Percentiles rank a stretch among this genome's conserved stretches.
phyloP scores from a whole-genome alignment of 2,888 invertebrate genomes.

The Acronicta aceris region DNA sequence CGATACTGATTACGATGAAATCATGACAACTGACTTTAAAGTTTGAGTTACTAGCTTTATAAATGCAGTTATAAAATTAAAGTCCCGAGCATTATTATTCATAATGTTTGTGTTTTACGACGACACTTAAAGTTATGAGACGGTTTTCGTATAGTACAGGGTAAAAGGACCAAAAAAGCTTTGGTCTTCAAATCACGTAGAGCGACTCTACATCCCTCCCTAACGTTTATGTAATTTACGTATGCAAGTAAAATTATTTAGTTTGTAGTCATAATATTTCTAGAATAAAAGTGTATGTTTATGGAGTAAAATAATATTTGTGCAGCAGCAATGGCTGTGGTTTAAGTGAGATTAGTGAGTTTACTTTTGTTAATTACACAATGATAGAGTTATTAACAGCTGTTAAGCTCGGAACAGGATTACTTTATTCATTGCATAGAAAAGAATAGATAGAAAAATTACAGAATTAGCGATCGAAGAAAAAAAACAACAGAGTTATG shows the following conservation, averaged over 20 bases:
- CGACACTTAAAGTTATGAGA: constrained; percentile 11
- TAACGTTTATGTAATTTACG: constrained; percentile 32
- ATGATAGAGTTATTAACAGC: too few species aligned
- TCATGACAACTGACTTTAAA: too few species aligned
- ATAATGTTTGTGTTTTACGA: background rate
- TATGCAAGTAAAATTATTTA: constrained; percentile 46
- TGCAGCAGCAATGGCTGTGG: constrained; percentile 1
- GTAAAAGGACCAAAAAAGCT: constrained; percentile 4
- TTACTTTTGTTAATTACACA: too few species aligned
- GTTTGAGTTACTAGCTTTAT: too few species aligned
- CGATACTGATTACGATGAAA: too few species aligned
- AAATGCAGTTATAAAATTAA: constrained; percentile 6
- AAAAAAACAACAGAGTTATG: too few species aligned
- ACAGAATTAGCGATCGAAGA: too few species aligned
- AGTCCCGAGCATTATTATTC: constrained; percentile 2
- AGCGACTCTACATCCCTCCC: constrained; percentile 34
- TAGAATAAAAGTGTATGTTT: constrained; percentile 28
- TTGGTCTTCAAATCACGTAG: constrained; percentile 43
- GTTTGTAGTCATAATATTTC: constrained; percentile 28
- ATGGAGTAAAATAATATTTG: constrained; percentile 14
- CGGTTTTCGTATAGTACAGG: constrained; percentile 15
- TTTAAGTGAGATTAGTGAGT: background rate
- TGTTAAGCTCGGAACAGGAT: too few species aligned
- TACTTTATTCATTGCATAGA: too few species aligned
- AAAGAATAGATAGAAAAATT: too few species aligned